Evolutionary conservation across 2,113 vertebrate genomes (phyloP), one percentile per base, ranked within the genome.

Genomic region (Odobenus rosmarus): DNA sequence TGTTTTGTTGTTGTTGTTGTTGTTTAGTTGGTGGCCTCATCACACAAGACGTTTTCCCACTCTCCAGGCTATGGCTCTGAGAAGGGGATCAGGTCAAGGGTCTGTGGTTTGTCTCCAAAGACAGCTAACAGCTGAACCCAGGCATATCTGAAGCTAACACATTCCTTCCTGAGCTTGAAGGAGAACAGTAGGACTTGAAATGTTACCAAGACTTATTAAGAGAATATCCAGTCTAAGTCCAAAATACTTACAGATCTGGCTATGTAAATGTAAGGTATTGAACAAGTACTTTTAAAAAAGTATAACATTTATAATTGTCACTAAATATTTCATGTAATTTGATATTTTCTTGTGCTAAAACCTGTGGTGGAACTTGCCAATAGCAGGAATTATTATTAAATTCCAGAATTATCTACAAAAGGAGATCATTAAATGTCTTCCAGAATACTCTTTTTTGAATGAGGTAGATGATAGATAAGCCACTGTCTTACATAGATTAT

Each of bases 191-290:
- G 51, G 19, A 79, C 79, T 36, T 93, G 26, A 93, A 76, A 72
- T 53, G 55, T 83, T 67, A n/a, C 26, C 42, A 93, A 61, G 26
- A 83, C 33, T 84, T 96, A 26, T 62, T 79, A 92, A 80, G 36
- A 84, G 74, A 33, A 53, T 90, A 87, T 53, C 80, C 55, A 89
- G 59, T 4, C 55, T 83, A 80, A 86, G 18, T 64, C 19, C 71
- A 14, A 96, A 96, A 69, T 80, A 76, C 28, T 93, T 90, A 57
- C 51, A 74, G 71, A 90, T 90, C 84, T 94, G 79, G 19, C 67
- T 33, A 72, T 61, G 62, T 57, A 95, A 77, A 23, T 81, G 28
- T 62, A 67, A 90, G 79, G 21, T 72, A 11, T 42, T 95, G 62
- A 90, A 57, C 59, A 92, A 86, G 31, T 53, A 79, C 31, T 74